Evolutionary conservation across 2,888 invertebrate genomes (phyloP).

Genomic region (Cantharis lateralis): DNA sequence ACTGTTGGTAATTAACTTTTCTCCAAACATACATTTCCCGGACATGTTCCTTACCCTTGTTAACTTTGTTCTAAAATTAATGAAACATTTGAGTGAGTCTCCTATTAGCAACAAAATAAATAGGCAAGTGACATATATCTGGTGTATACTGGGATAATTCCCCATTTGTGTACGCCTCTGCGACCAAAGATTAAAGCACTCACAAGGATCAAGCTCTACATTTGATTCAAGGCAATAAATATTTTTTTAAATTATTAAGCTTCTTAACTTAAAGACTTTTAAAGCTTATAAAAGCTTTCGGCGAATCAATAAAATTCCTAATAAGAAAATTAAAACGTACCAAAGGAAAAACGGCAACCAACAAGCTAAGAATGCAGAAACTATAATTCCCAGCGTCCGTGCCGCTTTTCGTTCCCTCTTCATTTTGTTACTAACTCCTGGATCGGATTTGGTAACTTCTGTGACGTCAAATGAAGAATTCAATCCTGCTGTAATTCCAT

Average conservation of each 20-base stretch:
- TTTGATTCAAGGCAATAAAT: neutral
- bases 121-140: neutral
- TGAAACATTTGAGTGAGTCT: neutral
- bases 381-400: conserved; percentile 92
- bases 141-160: neutral
- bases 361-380: conserved; percentile 93
- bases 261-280: neutral
- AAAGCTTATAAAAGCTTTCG: neutral
- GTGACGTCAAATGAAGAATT: conserved; percentile 53
- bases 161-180: neutral
- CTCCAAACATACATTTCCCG: neutral
- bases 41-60: neutral
- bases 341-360: conserved; percentile 96
- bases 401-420: conserved; percentile 88
- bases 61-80: neutral
- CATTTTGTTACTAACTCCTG: conserved; percentile 79
- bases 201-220: neutral
- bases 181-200: neutral
- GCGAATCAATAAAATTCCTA: neutral
- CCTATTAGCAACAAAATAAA: neutral
- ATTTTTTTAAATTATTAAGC: neutral
- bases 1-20: neutral
- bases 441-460: conserved; percentile 56
- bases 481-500: conserved; percentile 76
- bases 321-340: conserved; percentile 57